Conservation (phyloP, 2,113 vertebrate genomes). For the Miniopterus natalensis region DNA sequence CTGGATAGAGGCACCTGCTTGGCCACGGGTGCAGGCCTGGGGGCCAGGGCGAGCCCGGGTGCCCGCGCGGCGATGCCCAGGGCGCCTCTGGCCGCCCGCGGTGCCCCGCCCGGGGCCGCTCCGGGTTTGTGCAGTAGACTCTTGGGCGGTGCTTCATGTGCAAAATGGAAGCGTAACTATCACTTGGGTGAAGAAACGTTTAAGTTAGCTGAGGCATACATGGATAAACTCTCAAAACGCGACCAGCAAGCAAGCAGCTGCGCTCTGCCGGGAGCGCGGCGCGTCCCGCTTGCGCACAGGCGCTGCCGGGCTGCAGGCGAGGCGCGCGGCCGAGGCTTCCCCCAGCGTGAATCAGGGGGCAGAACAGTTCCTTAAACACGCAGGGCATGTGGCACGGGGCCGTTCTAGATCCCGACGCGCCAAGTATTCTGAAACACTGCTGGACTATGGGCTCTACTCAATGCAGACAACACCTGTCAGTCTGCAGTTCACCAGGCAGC, state of each 20-base stretch:
- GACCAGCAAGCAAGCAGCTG: slow-evolving; percentile 98
- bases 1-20: too few relatives aligned
- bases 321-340: too few relatives aligned
- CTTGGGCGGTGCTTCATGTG: slow-evolving; percentile 92
- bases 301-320: too few relatives aligned
- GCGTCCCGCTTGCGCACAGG: too few relatives aligned
- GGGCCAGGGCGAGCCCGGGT: too few relatives aligned
- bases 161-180: slow-evolving; percentile 98
- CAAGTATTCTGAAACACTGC: slow-evolving; percentile 98
- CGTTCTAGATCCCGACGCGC: slow-evolving; percentile 99
- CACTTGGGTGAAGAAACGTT: slow-evolving; percentile 99
- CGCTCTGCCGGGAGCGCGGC: slow-evolving; percentile 94
- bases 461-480: slow-evolving; percentile 99
- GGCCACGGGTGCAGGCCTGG: too few relatives aligned
- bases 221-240: slow-evolving; percentile 97
- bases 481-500: slow-evolving; percentile 99
- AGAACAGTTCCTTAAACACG: slow-evolving; percentile 99
- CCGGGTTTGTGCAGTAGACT: too few relatives aligned
- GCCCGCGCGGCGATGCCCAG: too few relatives aligned
- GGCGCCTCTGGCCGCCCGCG: too few relatives aligned
- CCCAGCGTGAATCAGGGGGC: slow-evolving; percentile 98
- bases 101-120: too few relatives aligned
- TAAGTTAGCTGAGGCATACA: slow-evolving; percentile 97
- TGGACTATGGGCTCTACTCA: slow-evolving; percentile 99
- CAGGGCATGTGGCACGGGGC: slow-evolving; percentile 97